phyloP scores from a whole-genome alignment of 2,797 vertebrate genomes.

The Sciurus vulgaris region DNA sequence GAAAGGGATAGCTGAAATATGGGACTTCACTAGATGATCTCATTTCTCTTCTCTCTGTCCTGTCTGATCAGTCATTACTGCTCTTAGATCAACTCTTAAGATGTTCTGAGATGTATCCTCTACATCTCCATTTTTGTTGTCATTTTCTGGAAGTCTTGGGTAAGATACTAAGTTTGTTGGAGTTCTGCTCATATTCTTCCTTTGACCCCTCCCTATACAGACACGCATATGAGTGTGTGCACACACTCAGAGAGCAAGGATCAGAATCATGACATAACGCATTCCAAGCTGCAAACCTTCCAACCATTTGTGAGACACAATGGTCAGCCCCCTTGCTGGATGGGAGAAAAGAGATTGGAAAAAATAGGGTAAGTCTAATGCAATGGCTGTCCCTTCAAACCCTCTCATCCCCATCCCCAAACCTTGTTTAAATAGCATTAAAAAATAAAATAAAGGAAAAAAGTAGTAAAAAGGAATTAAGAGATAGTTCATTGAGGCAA shows the following conservation, averaged over 20 bases:
- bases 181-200: not conserved
- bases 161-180: not conserved
- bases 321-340: not conserved
- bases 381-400: not conserved
- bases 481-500: slow-evolving; percentile 36
- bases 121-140: not conserved
- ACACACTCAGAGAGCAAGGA: not conserved
- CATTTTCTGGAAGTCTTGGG: not conserved
- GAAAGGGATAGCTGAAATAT: not conserved
- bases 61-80: not conserved
- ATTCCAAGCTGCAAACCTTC: not conserved
- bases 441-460: not conserved
- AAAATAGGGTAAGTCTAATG: not conserved
- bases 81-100: not conserved
- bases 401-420: not conserved
- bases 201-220: not conserved
- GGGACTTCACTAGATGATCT: not conserved
- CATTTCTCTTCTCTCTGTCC: not conserved
- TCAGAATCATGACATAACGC: not conserved
- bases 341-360: not conserved
- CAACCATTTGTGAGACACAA: not conserved
- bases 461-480: slow-evolving; percentile 30
- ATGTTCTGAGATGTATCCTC: not conserved
- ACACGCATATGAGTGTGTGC: not conserved
- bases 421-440: not conserved